These are phyloP conservation scores for Amiota communis DNA, from an alignment of 2,888 invertebrate species.

Conservation along the genomic window DNA sequence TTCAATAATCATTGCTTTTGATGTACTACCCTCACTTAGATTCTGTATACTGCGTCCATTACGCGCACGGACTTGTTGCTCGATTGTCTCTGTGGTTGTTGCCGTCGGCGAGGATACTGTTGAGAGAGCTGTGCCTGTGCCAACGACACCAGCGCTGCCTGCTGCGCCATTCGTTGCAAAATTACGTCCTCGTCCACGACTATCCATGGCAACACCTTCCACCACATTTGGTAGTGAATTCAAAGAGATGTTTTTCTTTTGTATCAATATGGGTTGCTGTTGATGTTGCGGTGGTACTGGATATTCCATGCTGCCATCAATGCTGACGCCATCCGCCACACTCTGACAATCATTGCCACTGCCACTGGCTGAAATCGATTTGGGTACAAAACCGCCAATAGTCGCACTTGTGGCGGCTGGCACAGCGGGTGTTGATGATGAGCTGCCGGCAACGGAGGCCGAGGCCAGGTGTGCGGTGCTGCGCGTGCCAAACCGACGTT, in stretches of 20 bases:
- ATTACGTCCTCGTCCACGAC: conserved; percentile 47
- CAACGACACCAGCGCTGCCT: conserved; percentile 22
- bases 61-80: conserved; percentile 50
- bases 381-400: conserved; percentile 48
- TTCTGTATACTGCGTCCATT: conserved; percentile 60
- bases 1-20: conserved; percentile 77
- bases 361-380: conserved; percentile 61
- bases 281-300: conserved; percentile 47
- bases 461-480: conserved; percentile 58
- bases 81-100: conserved; percentile 50
- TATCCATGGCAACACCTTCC: conserved; percentile 64
- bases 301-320: conserved; percentile 54
- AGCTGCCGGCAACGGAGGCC: conserved; percentile 37
- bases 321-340: conserved; percentile 51
- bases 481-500: conserved; percentile 70
- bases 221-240: conserved; percentile 68
- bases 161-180: conserved; percentile 44
- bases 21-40: conserved; percentile 53
- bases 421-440: conserved; percentile 20
- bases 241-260: conserved; percentile 58
- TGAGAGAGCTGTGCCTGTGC: conserved; percentile 44
- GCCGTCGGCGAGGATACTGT: conserved; percentile 63
- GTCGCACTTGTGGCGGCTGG: conserved; percentile 34
- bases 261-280: conserved; percentile 39
- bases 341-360: conserved; percentile 47